These are phyloP conservation scores for Melanotaenia duboulayi DNA, from an alignment of 2,113 vertebrate species.

Conservation along the genomic window DNA sequence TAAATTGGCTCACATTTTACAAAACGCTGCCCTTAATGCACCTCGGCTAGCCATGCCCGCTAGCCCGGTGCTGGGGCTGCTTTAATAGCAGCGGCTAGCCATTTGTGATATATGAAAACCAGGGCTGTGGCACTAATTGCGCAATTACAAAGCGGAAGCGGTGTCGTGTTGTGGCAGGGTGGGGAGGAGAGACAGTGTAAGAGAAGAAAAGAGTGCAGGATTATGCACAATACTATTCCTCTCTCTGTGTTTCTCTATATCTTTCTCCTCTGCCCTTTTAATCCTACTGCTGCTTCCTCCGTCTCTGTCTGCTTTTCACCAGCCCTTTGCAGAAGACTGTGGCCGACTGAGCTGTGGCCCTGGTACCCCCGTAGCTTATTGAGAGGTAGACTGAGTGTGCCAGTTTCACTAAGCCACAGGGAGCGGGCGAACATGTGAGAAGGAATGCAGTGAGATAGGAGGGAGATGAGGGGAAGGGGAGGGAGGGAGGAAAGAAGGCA, in stretches of 20 bases:
- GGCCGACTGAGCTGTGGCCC: slow-evolving; percentile 31
- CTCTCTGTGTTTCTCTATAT: slow-evolving; percentile 33
- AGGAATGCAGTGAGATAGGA: slow-evolving; percentile 28
- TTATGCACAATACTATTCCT: slow-evolving; percentile 40
- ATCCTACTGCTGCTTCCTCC: slow-evolving; percentile 13
- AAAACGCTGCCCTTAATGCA: slow-evolving; percentile 95
- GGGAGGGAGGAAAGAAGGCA: slow-evolving; percentile 80
- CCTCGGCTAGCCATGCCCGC: slow-evolving; percentile 73
- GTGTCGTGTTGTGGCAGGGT: slow-evolving; percentile 86
- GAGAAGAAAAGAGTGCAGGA: slow-evolving; percentile 21
- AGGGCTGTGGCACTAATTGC: slow-evolving; percentile 95
- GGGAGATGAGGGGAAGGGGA: slow-evolving; percentile 11
- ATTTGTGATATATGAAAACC: slow-evolving; percentile 96
- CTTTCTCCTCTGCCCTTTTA: not conserved
- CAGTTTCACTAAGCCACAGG: slow-evolving; percentile 65
- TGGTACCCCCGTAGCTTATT: slow-evolving; percentile 52
- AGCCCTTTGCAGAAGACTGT: slow-evolving; percentile 11
- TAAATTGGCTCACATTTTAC: slow-evolving; percentile 96
- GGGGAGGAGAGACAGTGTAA: slow-evolving; percentile 65
- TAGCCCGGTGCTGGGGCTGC: slow-evolving; percentile 64
- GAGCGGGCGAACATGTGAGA: slow-evolving; percentile 42
- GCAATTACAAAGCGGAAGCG: slow-evolving; percentile 98
- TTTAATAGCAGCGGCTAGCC: slow-evolving; percentile 80
- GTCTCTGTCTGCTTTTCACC: slow-evolving; percentile 9
- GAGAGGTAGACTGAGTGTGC: slow-evolving; percentile 61